These are phyloP conservation scores for Tetropium fuscum DNA, from an alignment of 2,888 invertebrate species.

Conservation along the genomic window DNA sequence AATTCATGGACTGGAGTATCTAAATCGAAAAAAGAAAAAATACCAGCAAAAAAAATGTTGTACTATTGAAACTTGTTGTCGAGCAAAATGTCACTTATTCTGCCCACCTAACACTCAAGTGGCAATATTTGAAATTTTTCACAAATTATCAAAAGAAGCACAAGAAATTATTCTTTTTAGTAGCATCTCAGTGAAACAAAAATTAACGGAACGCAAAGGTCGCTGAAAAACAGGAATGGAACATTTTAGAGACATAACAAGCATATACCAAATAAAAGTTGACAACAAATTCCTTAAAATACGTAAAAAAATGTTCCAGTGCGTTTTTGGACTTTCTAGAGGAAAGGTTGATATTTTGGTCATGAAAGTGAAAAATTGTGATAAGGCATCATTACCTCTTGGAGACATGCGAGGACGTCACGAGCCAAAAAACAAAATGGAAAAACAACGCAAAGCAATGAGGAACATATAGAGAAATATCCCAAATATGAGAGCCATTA, in stretches of 20 bases:
- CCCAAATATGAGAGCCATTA: conserved; percentile 33
- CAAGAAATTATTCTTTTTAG: neutral
- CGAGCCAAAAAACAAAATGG: conserved; percentile 35
- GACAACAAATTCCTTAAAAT: neutral
- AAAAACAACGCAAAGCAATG: conserved; percentile 30
- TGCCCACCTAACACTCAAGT: neutral
- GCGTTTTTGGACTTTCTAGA: conserved; percentile 15
- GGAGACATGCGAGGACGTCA: conserved; percentile 31
- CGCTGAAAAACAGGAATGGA: neutral
- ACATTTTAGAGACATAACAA: neutral
- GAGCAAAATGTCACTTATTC: neutral
- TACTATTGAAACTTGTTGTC: no score
- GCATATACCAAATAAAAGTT: neutral
- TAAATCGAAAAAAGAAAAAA: no score
- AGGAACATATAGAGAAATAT: conserved; percentile 35
- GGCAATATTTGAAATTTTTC: neutral
- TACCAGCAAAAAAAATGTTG: no score
- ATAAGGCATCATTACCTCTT: neutral
- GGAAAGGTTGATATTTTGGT: conserved; percentile 10
- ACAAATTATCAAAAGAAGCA: neutral
- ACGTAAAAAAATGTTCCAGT: conserved; percentile 15
- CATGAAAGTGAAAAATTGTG: neutral
- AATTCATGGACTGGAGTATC: no score
- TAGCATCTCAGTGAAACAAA: neutral
- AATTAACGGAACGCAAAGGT: neutral